Conservation (phyloP, 2,797 vertebrate species). For the Hippocampus kuda region DNA sequence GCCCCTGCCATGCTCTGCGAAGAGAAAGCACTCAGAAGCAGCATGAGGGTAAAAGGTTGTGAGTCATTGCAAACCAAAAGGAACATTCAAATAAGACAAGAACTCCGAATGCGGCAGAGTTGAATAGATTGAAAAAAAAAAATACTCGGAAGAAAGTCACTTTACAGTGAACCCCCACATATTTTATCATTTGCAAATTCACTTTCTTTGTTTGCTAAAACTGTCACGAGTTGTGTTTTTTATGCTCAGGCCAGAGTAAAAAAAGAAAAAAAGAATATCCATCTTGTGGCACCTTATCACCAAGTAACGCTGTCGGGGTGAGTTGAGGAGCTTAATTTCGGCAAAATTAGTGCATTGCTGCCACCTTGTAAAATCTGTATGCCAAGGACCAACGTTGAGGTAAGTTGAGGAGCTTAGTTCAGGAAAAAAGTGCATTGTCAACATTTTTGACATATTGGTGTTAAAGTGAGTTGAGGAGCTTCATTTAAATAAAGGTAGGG, state of each 20-base stretch:
- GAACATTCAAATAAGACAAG: conserved; percentile 25
- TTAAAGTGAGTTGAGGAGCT: too few relatives aligned
- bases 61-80: conserved; percentile 32
- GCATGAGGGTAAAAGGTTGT: conserved; percentile 22
- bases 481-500: too few relatives aligned
- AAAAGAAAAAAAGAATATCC: not conserved
- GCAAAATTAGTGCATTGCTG: not conserved
- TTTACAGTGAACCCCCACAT: not conserved
- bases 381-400: not conserved
- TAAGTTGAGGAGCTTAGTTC: not conserved
- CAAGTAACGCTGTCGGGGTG: not conserved
- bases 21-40: conserved; percentile 16
- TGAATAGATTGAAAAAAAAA: conserved; percentile 20
- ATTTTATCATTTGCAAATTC: not conserved
- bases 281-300: not conserved
- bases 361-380: too few relatives aligned
- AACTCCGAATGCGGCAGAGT: conserved; percentile 20
- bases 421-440: not conserved
- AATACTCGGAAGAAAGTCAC: conserved; percentile 4
- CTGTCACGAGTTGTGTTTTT: not conserved
- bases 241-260: not conserved
- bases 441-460: too few relatives aligned
- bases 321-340: not conserved
- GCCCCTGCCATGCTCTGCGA: conserved; percentile 22
- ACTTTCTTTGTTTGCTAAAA: not conserved